phyloP scores from a whole-genome alignment of 1,140 invertebrate species.

The Zaprionus davidi region DNA sequence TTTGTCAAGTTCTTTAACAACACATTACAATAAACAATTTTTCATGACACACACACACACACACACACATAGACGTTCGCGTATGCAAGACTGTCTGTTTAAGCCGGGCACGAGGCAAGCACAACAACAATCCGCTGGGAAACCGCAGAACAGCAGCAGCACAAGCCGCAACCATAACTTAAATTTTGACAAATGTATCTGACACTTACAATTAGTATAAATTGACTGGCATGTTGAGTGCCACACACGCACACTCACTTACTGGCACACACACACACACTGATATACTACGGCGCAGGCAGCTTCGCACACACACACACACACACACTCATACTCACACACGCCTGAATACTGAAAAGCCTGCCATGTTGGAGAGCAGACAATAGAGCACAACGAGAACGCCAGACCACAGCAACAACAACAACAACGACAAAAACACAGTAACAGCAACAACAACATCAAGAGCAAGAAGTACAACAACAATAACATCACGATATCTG shows the following conservation, averaged over 20 bases:
- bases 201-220: slow-evolving; percentile 82
- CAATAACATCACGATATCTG: slow-evolving; percentile 81
- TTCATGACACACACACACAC: slow-evolving; percentile 56
- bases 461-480: slow-evolving; percentile 36
- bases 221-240: slow-evolving; percentile 81
- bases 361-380: slow-evolving; percentile 60
- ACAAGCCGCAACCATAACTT: slow-evolving; percentile 72
- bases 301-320: slow-evolving; percentile 18
- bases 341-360: slow-evolving; percentile 25
- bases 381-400: slow-evolving; percentile 73
- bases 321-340: slow-evolving; percentile 19
- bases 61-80: slow-evolving; percentile 21
- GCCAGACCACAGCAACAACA: slow-evolving; percentile 44
- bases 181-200: slow-evolving; percentile 82
- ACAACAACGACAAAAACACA: slow-evolving; percentile 3
- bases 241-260: slow-evolving; percentile 57
- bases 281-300: slow-evolving; percentile 13
- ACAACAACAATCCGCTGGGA: slow-evolving; percentile 42
- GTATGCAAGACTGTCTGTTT: slow-evolving; percentile 26
- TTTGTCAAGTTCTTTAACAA: slow-evolving; percentile 71
- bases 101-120: slow-evolving; percentile 31
- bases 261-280: slow-evolving; percentile 33
- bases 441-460: slow-evolving; percentile 8
- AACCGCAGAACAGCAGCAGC: slow-evolving; percentile 65
- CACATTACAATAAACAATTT: slow-evolving; percentile 79